A percentile compares a stretch with the other conserved stretches of the same genome.
Conservation (phyloP, 2,888 invertebrate genomes). For the Meganola albula region DNA sequence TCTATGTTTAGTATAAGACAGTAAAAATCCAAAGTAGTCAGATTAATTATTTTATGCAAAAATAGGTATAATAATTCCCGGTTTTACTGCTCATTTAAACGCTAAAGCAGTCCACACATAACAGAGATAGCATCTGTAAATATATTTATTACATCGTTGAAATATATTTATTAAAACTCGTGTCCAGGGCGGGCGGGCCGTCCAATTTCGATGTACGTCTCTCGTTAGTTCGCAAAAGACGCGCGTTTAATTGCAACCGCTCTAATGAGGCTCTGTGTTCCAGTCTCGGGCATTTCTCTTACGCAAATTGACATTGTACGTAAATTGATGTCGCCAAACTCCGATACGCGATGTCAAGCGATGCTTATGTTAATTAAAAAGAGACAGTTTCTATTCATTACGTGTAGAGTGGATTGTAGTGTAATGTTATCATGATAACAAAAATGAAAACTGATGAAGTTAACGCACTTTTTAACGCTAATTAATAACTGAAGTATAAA, state of each 20-base stretch:
- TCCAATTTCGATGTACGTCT: constrained; percentile 72
- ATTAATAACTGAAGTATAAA: no score
- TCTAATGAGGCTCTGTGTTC: constrained; percentile 70
- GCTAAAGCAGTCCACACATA: constrained; percentile 26
- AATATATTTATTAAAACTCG: constrained; percentile 56
- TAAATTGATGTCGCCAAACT: constrained; percentile 63
- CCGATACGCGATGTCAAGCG: constrained; percentile 41
- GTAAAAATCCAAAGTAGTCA: no score
- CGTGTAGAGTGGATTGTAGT: no score
- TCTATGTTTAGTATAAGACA: neutral
- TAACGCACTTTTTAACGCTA: no score
- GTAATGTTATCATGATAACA: no score
- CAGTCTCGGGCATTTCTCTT: constrained; percentile 50
- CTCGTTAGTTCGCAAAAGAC: constrained; percentile 75
- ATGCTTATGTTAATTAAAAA: constrained; percentile 29
- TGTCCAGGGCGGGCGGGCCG: constrained; percentile 55
- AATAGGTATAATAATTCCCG: no score
- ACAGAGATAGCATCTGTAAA: constrained; percentile 36
- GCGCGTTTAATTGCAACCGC: constrained; percentile 73
- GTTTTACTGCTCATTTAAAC: constrained; percentile 28
- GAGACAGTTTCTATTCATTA: constrained; percentile 19
- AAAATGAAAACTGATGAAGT: no score
- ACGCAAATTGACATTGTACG: constrained; percentile 72
- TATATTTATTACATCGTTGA: constrained; percentile 37
- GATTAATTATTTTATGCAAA: no score